These are phyloP conservation scores for Penaeus vannamei DNA, from an alignment of 1,140 invertebrate genomes.

Conservation along the genomic window DNA sequence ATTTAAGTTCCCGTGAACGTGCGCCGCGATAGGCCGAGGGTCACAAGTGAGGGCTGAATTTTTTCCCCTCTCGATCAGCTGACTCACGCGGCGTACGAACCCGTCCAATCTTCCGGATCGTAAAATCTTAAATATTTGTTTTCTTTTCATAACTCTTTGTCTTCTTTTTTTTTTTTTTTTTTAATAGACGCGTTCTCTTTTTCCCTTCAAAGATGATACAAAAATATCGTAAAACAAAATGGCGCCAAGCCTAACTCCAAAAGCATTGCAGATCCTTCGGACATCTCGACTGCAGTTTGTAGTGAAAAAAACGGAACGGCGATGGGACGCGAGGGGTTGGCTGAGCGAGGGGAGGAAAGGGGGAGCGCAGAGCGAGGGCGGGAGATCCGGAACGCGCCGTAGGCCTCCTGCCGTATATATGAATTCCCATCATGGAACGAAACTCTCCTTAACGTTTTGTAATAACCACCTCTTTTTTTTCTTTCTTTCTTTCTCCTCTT, in stretches of 20 bases:
- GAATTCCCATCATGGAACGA: no score
- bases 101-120: neutral
- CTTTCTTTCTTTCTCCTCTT: no score
- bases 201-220: no score
- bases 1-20: constrained; percentile 45
- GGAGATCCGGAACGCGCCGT: neutral
- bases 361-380: neutral
- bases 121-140: neutral
- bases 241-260: no score
- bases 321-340: neutral
- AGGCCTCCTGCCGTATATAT: no score
- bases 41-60: neutral
- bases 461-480: no score
- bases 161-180: neutral
- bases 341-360: neutral
- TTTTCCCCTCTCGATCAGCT: constrained; percentile 43
- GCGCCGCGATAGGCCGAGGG: neutral
- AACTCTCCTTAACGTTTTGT: no score
- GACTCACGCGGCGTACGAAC: constrained; percentile 46
- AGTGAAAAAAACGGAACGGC: neutral
- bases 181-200: neutral
- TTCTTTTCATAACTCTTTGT: no score
- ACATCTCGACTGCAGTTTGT: no score
- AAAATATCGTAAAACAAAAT: no score
- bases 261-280: no score